Evolutionary conservation across 2,888 invertebrate species (phyloP).

Genomic region (Plagodis pulveraria): DNA sequence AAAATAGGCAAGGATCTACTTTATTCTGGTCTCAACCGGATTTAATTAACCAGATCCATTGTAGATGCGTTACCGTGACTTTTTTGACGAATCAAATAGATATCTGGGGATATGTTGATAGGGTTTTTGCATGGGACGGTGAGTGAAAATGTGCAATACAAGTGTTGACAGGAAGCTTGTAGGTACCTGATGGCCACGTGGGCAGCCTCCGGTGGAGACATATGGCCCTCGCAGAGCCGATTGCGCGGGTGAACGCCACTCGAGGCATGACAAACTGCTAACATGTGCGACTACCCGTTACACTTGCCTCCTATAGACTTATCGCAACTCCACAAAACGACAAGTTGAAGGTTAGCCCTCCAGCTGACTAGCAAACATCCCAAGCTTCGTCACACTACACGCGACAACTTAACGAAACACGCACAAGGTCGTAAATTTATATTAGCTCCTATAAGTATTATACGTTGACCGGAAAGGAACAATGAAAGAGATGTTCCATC

Average conservation of each 20-base stretch:
- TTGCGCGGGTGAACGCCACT: conserved; percentile 57
- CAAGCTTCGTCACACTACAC: conserved; percentile 9
- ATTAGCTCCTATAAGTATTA: conserved; percentile 17
- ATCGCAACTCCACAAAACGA: conserved; percentile 29
- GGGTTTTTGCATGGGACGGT: conserved; percentile 41
- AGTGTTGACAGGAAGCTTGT: conserved; percentile 64
- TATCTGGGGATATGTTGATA: conserved; percentile 20
- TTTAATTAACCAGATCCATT: conserved; percentile 50
- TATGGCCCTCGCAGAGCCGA: conserved; percentile 55
- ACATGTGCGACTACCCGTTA: conserved; percentile 59
- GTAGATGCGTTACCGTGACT: conserved; percentile 29
- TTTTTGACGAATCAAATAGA: conserved; percentile 18
- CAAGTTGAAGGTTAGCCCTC: conserved; percentile 58
- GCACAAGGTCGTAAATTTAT: conserved; percentile 28
- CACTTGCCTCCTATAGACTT: conserved; percentile 53
- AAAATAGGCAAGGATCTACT: conserved; percentile 40
- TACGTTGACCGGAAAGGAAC: conserved; percentile 38
- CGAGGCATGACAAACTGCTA: conserved; percentile 58
- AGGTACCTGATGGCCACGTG: conserved; percentile 74
- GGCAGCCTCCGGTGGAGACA: conserved; percentile 55
- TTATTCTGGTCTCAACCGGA: conserved; percentile 38
- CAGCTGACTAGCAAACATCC: conserved; percentile 44
- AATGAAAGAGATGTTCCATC: conserved; percentile 31
- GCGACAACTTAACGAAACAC: conserved; percentile 20
- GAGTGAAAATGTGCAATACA: conserved; percentile 58